Percentiles rank a stretch among this genome's conserved stretches.
These are phyloP conservation scores for Ypsolopha scabrella DNA, from an alignment of 2,888 invertebrate genomes.

Conservation along the genomic window DNA sequence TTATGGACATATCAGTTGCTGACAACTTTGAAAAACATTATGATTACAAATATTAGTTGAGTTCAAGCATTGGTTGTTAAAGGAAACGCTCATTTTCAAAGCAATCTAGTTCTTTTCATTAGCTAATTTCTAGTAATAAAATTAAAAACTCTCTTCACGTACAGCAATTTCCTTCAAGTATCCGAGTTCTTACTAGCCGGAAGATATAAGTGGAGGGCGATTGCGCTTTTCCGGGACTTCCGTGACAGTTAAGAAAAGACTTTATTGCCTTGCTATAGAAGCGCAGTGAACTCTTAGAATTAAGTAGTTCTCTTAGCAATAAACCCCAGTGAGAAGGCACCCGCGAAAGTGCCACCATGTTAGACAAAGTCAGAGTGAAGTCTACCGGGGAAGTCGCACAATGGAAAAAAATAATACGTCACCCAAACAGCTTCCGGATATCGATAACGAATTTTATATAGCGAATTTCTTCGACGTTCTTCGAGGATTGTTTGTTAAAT, in stretches of 20 bases:
- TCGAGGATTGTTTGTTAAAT: background rate
- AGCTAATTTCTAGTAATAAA: no score
- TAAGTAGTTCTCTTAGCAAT: no score
- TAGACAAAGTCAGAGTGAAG: no score
- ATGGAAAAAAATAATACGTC: slow-evolving; percentile 23
- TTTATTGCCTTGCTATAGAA: no score
- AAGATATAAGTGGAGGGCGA: slow-evolving; percentile 28
- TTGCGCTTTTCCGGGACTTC: slow-evolving; percentile 28
- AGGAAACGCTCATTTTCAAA: background rate
- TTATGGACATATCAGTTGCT: background rate
- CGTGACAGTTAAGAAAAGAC: no score
- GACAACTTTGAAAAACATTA: no score
- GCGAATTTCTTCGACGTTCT: no score
- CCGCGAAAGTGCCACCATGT: slow-evolving; percentile 25
- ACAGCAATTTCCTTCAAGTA: background rate
- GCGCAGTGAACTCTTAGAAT: no score
- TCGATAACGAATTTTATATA: slow-evolving; percentile 15
- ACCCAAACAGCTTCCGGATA: slow-evolving; percentile 16
- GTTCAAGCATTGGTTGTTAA: no score
- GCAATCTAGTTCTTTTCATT: background rate
- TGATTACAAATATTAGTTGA: no score
- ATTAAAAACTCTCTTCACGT: no score
- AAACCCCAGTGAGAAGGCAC: background rate
- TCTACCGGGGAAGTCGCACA: slow-evolving; percentile 20
- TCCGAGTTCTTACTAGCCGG: slow-evolving; percentile 15